These are phyloP conservation scores for Apamea sordens DNA, from an alignment of 2,888 invertebrate genomes.

Conservation along the genomic window DNA sequence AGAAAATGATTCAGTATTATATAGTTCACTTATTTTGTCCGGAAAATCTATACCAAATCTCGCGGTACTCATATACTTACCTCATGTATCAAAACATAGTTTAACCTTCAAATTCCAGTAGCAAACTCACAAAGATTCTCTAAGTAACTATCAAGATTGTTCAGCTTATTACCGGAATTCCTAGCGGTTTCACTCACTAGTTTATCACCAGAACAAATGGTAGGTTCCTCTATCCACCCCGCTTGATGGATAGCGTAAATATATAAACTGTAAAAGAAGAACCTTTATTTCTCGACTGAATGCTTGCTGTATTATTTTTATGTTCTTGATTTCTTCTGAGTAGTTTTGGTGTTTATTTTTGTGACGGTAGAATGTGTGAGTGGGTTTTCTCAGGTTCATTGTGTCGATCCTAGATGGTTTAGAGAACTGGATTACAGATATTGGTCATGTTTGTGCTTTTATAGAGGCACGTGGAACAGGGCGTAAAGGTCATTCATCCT, in stretches of 20 bases:
- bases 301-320: slow-evolving; percentile 42
- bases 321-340: slow-evolving; percentile 24
- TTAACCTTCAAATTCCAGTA: slow-evolving; percentile 4
- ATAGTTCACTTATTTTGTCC: not conserved
- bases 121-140: slow-evolving; percentile 26
- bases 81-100: not conserved
- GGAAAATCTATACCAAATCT: not conserved
- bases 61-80: not conserved
- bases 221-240: slow-evolving; percentile 60
- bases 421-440: not conserved
- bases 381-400: not conserved
- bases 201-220: slow-evolving; percentile 71
- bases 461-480: too few relatives aligned
- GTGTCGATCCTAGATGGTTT: not conserved
- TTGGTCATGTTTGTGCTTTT: not conserved
- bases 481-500: too few relatives aligned
- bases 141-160: slow-evolving; percentile 41
- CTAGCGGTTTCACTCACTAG: slow-evolving; percentile 49
- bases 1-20: not conserved
- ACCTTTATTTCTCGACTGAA: slow-evolving; percentile 57
- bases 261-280: slow-evolving; percentile 71
- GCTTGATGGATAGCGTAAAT: slow-evolving; percentile 76
- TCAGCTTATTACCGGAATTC: slow-evolving; percentile 37
- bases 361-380: not conserved
- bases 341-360: slow-evolving; percentile 9